A percentile compares a stretch with the other conserved stretches of the same genome.
phyloP scores from a whole-genome alignment of 2,888 invertebrate genomes.

The Ditula angustiorana region DNA sequence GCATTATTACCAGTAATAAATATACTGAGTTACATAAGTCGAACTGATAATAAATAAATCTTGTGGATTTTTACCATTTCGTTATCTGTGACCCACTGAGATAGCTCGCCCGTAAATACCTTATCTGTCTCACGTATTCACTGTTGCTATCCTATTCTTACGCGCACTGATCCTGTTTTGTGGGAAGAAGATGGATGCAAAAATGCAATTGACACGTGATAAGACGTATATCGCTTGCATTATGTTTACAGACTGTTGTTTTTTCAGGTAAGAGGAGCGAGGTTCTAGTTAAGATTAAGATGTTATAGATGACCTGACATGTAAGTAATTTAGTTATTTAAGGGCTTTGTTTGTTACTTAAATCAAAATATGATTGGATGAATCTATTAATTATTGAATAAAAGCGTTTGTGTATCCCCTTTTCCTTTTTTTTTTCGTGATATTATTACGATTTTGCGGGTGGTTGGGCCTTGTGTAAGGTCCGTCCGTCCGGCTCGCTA shows the following conservation, averaged over 20 bases:
- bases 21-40: conserved; percentile 21
- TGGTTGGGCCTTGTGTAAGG: too few species aligned
- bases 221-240: conserved; percentile 31
- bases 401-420: too few species aligned
- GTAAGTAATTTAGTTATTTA: too few species aligned
- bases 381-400: too few species aligned
- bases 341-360: too few species aligned
- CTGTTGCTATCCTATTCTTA: conserved; percentile 19
- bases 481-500: too few species aligned
- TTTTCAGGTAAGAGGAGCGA: conserved; percentile 35
- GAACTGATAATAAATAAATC: conserved; percentile 37
- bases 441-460: too few species aligned
- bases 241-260: conserved; percentile 34
- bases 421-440: too few species aligned
- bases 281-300: too few species aligned
- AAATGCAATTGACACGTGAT: conserved; percentile 34
- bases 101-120: conserved; percentile 43
- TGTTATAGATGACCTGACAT: too few species aligned
- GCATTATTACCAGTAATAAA: conserved; percentile 3
- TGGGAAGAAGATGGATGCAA: conserved; percentile 23
- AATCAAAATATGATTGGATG: too few species aligned
- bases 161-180: neutral
- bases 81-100: conserved; percentile 56
- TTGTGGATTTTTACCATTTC: conserved; percentile 44
- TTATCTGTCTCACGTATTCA: conserved; percentile 33